Base-by-base conservation (phyloP, 2,113 vertebrate species). In the Perca fluviatilis region DNA sequence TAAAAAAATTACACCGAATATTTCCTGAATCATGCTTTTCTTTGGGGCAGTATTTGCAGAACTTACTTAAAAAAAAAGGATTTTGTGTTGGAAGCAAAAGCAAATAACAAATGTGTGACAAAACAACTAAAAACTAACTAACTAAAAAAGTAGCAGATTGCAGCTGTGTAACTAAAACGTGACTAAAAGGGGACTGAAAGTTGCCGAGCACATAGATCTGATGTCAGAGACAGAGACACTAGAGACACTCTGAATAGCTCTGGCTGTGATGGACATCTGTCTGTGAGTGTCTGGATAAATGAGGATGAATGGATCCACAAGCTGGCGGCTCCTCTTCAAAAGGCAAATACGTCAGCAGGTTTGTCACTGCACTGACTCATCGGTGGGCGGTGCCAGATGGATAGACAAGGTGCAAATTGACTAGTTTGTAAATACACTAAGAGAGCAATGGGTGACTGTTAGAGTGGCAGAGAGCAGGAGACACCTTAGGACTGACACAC, bases 261-360 rank as follows among this genome's bases (percentile, higher is more conserved):
- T 68, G 74, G 63, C 74, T 86, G 46, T 66, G 53, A 85, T 40
- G 69, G 79, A 23, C 86, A 88, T 89, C 83, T 87, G 72, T 80
- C 77, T 58, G 49, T 50, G 73, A 79, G 46, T 65, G 71, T 67
- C 27, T 75, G 63, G 21, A 12, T 54, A 75, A 85, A 85, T 71
- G 47, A 69, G 76, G 51, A 88, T 88, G 85, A 91, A 89, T 80
- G 79, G 88, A 85, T 86, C 91, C 78, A 51, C 89, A 87, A 68
- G 81, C 64, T 91, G 89, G 79, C 81, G 88, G 79, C 81, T 64
- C 54, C 27, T 4, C 83, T 77, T 87, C 87, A 79, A 88, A 86
- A 91, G 73, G 75, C 90, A 93, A 93, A 86, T 91, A 89, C 92
- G 93, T 93, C 93, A 94, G 50, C 23, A 53, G 49, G 60, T 81